A percentile compares a stretch with the other conserved stretches of the same genome.
phyloP scores from a whole-genome alignment of 2,113 vertebrate species.

The Engraulis encrasicolus region DNA sequence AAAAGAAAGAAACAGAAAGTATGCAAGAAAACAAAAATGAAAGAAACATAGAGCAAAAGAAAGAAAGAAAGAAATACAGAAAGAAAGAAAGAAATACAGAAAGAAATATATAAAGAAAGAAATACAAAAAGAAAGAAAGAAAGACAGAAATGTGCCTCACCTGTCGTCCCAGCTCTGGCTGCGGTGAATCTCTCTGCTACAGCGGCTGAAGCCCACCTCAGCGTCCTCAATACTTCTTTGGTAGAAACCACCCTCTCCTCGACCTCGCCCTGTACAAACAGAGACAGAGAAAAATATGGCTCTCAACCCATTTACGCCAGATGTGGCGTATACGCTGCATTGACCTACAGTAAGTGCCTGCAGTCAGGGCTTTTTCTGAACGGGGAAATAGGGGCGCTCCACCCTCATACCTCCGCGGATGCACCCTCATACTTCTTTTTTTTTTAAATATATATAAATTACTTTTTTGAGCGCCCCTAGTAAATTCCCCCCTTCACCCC shows the following conservation, averaged over 20 bases:
- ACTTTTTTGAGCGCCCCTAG: no score
- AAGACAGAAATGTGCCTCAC: constrained; percentile 59
- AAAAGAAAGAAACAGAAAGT: no score
- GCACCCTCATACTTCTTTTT: no score
- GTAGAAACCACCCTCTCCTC: constrained; percentile 91
- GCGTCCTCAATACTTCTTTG: constrained; percentile 90
- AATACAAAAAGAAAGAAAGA: background rate
- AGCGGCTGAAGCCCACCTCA: constrained; percentile 83
- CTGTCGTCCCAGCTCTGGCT: constrained; percentile 95
- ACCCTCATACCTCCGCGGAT: no score
- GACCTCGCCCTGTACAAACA: constrained; percentile 79
- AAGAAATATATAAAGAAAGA: background rate
- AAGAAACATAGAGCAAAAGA: background rate
- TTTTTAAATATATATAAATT: no score
- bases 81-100: background rate
- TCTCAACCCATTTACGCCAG: no score
- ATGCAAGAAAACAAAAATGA: no score
- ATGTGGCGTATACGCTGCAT: no score
- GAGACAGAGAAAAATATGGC: background rate
- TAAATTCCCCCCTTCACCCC: no score
- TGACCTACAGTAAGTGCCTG: no score
- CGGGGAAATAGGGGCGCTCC: no score
- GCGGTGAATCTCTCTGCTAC: constrained; percentile 85
- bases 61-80: background rate
- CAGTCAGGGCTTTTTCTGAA: no score